Evolutionary conservation across 2,888 invertebrate genomes (phyloP).

Genomic region (Drosophila sordidula): DNA sequence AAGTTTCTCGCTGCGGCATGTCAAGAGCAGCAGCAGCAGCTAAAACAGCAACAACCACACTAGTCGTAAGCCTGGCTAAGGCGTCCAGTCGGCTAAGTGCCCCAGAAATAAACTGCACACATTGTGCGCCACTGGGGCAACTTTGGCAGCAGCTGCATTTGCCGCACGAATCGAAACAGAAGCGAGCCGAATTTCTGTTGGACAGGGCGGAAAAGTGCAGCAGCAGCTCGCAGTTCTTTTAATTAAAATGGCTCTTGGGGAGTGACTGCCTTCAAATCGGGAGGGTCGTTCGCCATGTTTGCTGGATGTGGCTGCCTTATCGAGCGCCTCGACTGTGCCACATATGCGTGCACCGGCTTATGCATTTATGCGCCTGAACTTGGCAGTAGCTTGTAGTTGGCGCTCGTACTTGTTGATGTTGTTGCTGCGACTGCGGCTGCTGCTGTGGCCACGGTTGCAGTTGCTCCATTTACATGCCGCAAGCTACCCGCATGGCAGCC

Average conservation of each 20-base stretch:
- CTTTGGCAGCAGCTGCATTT: slow-evolving; percentile 67
- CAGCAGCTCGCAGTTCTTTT: slow-evolving; percentile 41
- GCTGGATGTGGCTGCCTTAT: slow-evolving; percentile 8
- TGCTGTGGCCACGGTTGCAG: slow-evolving; percentile 21
- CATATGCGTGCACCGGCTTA: slow-evolving; percentile 63
- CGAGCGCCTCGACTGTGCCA: slow-evolving; percentile 12
- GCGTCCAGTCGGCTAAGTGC: slow-evolving; percentile 73
- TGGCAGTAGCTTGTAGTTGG: slow-evolving; percentile 53
- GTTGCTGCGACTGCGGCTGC: slow-evolving; percentile 25
- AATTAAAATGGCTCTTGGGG: slow-evolving; percentile 50
- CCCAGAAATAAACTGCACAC: slow-evolving; percentile 74
- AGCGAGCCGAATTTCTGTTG: slow-evolving; percentile 24
- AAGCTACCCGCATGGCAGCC: slow-evolving; percentile 35
- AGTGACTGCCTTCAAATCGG: slow-evolving; percentile 25
- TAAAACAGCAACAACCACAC: slow-evolving; percentile 15
- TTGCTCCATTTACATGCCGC: slow-evolving; percentile 47
- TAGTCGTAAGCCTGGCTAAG: slow-evolving; percentile 40
- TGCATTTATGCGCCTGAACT: slow-evolving; percentile 71
- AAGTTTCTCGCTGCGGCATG: slow-evolving; percentile 61
- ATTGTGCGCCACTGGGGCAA: slow-evolving; percentile 52
- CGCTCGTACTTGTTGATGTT: slow-evolving; percentile 61
- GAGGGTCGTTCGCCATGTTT: slow-evolving; percentile 13
- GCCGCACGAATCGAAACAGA: slow-evolving; percentile 35
- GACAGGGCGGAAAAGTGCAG: slow-evolving; percentile 21
- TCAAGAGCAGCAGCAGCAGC: slow-evolving; percentile 48